Conservation (phyloP, 2,113 vertebrate species). For the Nycticryphes semicollaris region DNA sequence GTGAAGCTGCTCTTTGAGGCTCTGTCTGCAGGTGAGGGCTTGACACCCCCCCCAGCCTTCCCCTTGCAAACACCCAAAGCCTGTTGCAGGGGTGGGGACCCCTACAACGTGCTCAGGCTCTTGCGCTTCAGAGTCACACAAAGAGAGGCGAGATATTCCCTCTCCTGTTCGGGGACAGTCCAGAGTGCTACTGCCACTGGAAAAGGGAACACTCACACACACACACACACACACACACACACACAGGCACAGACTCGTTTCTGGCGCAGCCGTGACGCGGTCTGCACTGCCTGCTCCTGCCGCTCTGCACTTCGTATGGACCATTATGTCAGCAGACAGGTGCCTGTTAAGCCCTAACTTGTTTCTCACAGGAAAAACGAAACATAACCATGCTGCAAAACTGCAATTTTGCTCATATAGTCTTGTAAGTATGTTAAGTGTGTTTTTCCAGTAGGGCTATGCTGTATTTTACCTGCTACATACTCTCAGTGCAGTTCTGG, state of each 20-base stretch:
- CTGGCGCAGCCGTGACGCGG: background rate
- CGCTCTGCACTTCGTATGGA: background rate
- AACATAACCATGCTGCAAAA: background rate
- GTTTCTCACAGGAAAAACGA: conserved; percentile 15
- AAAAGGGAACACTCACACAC: background rate
- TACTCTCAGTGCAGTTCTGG: background rate
- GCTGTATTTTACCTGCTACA: background rate
- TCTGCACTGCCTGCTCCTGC: too few relatives aligned
- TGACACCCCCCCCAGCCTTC: background rate
- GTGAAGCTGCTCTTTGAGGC: background rate
- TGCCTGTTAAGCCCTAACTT: background rate
- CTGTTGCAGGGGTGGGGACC: background rate
- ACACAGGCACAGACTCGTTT: background rate
- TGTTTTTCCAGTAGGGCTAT: background rate
- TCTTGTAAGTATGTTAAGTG: background rate
- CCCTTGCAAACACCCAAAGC: background rate
- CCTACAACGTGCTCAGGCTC: background rate
- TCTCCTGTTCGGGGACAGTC: background rate
- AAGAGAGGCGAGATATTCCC: background rate
- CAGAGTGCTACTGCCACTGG: background rate
- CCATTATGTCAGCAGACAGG: background rate
- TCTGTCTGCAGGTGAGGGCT: background rate
- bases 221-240: background rate
- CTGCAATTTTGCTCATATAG: background rate
- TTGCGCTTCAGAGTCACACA: rapidly evolving